phyloP scores from a whole-genome alignment of 2,797 vertebrate species.

The Phoxinus dragarum region DNA sequence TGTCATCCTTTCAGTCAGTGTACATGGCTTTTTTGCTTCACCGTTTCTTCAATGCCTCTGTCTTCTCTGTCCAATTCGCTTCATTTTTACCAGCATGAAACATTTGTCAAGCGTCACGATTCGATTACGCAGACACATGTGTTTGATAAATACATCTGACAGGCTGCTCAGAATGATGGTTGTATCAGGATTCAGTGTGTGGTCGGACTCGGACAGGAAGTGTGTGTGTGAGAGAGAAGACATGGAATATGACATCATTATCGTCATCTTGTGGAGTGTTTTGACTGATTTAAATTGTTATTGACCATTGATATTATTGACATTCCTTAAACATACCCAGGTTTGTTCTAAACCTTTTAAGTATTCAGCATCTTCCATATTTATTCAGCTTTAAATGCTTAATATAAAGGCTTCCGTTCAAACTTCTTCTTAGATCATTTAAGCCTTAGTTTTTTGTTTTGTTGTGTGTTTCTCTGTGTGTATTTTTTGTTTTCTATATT shows the following conservation, averaged over 20 bases:
- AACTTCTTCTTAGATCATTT: background rate
- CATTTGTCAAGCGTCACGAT: slow-evolving; percentile 37
- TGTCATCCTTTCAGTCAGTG: slow-evolving; percentile 19
- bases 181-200: slow-evolving; percentile 29
- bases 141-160: slow-evolving; percentile 44
- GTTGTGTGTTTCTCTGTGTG: background rate
- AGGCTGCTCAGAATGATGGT: slow-evolving; percentile 28
- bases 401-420: background rate
- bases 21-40: slow-evolving; percentile 6
- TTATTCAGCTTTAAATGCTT: background rate
- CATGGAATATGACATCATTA: background rate
- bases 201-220: slow-evolving; percentile 5
- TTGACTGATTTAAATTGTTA: background rate
- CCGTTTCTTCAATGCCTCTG: slow-evolving; percentile 3
- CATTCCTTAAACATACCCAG: background rate
- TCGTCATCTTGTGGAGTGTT: background rate
- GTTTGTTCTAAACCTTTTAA: background rate
- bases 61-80: slow-evolving; percentile 22
- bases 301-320: background rate
- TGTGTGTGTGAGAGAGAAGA: slow-evolving; percentile 10
- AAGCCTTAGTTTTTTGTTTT: background rate
- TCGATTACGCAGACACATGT: slow-evolving; percentile 43
- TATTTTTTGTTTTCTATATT: too few species aligned
- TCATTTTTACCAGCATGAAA: slow-evolving; percentile 26
- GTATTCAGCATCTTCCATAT: background rate